Evolutionary conservation across 1,140 invertebrate species (phyloP).

Genomic region (Polypedilum pembai): DNA sequence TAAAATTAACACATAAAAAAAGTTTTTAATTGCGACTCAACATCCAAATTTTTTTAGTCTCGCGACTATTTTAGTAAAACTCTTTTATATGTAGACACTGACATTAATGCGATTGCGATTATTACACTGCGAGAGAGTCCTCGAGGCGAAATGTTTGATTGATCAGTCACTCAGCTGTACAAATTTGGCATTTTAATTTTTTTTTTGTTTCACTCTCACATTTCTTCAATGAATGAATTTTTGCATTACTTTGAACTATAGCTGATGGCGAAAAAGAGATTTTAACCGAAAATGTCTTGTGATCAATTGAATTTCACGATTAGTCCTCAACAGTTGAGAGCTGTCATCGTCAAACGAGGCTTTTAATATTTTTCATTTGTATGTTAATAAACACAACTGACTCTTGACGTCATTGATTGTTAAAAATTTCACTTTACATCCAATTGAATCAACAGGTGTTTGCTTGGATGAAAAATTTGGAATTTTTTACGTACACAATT

Average conservation of each 20-base stretch:
- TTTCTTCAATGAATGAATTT: too few relatives aligned
- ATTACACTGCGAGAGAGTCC: neutral
- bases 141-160: neutral
- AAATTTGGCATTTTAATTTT: neutral
- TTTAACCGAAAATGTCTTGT: conserved; percentile 9
- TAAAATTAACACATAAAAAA: neutral
- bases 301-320: neutral
- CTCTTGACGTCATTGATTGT: neutral
- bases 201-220: too few relatives aligned
- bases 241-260: neutral
- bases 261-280: neutral
- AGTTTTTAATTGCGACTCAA: too few relatives aligned
- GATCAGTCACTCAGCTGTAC: neutral
- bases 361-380: conserved; percentile 9
- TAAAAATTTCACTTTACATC: neutral
- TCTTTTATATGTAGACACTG: too few relatives aligned
- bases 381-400: conserved; percentile 4
- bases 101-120: too few relatives aligned
- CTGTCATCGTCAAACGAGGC: neutral
- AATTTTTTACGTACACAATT: too few relatives aligned
- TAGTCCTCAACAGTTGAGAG: neutral
- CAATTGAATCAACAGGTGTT: neutral
- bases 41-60: too few relatives aligned
- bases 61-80: too few relatives aligned
- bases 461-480: neutral